Conservation (phyloP, 2,113 vertebrate genomes). For the Cochlearius cochlearius region DNA sequence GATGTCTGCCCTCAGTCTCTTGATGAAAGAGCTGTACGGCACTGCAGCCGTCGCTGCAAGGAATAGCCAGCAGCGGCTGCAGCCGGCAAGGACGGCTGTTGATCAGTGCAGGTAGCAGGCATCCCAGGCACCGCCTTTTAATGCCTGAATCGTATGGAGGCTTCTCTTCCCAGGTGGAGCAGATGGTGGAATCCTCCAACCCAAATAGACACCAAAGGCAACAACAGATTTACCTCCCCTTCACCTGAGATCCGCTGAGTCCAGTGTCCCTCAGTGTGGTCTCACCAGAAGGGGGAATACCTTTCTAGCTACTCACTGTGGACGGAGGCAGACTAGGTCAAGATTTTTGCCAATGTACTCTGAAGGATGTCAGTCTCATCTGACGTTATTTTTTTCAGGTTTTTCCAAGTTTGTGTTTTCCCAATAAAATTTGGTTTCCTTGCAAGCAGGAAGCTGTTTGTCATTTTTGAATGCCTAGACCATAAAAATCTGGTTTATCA, state of each 20-base stretch:
- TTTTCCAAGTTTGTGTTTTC: neutral
- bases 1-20: neutral
- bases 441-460: neutral
- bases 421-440: neutral
- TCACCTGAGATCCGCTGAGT: neutral
- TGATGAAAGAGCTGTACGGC: neutral
- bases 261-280: neutral
- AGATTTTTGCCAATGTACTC: neutral
- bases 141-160: rapidly evolving
- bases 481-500: neutral
- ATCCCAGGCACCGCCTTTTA: rapidly evolving
- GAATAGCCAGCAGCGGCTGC: neutral
- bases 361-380: neutral
- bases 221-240: neutral
- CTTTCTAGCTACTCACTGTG: neutral
- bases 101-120: neutral
- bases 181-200: neutral
- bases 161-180: neutral
- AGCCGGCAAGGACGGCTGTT: neutral
- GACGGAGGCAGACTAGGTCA: neutral
- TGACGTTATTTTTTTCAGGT: neutral
- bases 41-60: neutral
- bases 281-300: neutral
- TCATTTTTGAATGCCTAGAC: neutral
- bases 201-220: neutral